Evolutionary conservation across 2,797 vertebrate species (phyloP).

Genomic region (Enteromius anoplus): DNA sequence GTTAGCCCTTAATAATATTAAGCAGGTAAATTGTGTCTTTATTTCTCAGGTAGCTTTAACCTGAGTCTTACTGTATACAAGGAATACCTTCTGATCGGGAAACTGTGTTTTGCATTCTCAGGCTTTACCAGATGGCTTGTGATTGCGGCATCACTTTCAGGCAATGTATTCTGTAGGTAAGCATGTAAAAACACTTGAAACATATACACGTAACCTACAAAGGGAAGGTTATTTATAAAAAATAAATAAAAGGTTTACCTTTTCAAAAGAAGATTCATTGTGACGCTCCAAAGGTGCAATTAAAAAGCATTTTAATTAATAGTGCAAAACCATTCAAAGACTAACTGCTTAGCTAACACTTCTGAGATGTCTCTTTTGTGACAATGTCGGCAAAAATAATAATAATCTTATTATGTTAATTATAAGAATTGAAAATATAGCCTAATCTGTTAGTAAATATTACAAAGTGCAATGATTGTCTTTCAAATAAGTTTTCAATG

Average conservation of each 20-base stretch:
- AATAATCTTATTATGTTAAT: not conserved
- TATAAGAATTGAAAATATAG: not conserved
- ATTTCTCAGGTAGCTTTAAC: not conserved
- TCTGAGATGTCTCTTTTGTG: not conserved
- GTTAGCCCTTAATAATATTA: not conserved
- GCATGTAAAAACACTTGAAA: not conserved
- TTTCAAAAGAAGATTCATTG: not conserved
- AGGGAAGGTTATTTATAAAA: not conserved
- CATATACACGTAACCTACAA: slow-evolving; percentile 1
- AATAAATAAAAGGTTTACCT: slow-evolving; percentile 5
- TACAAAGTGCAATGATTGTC: not conserved
- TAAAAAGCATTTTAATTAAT: not conserved
- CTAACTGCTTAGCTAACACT: not conserved
- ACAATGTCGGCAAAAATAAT: not conserved
- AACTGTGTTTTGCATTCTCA: not conserved
- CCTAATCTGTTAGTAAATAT: not conserved
- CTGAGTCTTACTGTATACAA: not conserved
- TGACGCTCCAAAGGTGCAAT: not conserved
- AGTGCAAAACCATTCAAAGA: not conserved
- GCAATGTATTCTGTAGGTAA: not conserved
- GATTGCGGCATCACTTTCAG: not conserved
- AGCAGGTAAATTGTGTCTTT: not conserved
- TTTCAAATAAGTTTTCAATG: not conserved
- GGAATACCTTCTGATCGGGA: slow-evolving; percentile 8
- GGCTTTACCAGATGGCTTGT: not conserved